Evolutionary conservation across 2,888 invertebrate species (phyloP).

Genomic region (Pterostichus niger): DNA sequence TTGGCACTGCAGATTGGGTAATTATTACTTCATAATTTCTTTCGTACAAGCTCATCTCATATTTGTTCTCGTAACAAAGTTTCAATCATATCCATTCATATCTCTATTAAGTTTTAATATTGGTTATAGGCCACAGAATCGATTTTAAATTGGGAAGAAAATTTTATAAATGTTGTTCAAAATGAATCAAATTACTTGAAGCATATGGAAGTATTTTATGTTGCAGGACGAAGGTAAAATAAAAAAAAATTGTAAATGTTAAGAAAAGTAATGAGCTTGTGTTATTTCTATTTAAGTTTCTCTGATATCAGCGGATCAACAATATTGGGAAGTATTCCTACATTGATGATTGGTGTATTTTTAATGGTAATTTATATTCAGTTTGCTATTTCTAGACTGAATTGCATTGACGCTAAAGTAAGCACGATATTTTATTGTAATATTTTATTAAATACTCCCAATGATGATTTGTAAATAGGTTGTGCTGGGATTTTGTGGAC

Average conservation of each 20-base stretch:
- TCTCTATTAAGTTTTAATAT: background rate
- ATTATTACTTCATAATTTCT: constrained; percentile 69
- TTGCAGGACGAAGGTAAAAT: constrained; percentile 80
- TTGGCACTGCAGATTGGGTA: constrained; percentile 89
- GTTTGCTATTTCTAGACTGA: constrained; percentile 86
- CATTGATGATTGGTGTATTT: constrained; percentile 83
- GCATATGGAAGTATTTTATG: constrained; percentile 79
- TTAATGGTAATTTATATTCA: constrained; percentile 88
- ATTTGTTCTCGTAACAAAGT: no score
- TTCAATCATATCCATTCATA: no score
- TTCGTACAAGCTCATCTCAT: no score
- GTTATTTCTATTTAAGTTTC: constrained; percentile 78
- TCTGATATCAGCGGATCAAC: constrained; percentile 86
- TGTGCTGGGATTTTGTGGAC: constrained; percentile 83
- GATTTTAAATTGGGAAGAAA: constrained; percentile 82
- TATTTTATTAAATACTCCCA: constrained; percentile 26
- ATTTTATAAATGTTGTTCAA: constrained; percentile 78
- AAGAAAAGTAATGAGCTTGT: background rate
- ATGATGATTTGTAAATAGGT: constrained; percentile 76
- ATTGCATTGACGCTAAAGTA: constrained; percentile 86
- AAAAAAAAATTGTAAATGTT: background rate
- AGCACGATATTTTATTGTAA: constrained; percentile 70
- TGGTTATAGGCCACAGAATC: constrained; percentile 78
- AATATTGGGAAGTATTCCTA: constrained; percentile 87
- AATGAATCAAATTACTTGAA: constrained; percentile 73